Conservation (phyloP, 2,797 vertebrate genomes). For the Pipistrellus pygmaeus region DNA sequence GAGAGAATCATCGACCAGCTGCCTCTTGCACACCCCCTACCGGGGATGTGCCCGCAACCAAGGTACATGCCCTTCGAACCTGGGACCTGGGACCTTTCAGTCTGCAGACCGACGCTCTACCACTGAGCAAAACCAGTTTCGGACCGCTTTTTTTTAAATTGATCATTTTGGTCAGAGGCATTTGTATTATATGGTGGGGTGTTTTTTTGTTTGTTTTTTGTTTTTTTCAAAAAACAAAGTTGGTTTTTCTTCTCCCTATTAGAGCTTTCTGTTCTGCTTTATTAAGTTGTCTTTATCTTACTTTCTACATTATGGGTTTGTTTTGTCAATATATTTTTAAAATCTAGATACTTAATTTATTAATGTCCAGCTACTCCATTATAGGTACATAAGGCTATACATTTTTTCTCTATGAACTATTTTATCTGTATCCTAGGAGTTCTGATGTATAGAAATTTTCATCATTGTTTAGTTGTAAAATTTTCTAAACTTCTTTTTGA, state of each 20-base stretch:
- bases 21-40: no score
- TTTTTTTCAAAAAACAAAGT: not conserved
- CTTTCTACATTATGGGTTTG: not conserved
- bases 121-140: no score
- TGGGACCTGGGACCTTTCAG: no score
- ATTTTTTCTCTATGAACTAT: not conserved
- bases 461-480: not conserved
- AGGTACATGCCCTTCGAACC: no score
- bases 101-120: no score
- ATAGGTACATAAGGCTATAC: not conserved
- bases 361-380: not conserved
- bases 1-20: no score
- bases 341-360: not conserved
- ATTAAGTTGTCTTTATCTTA: not conserved
- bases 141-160: not conserved
- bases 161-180: not conserved
- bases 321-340: constrained; percentile 7
- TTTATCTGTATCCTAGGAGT: not conserved
- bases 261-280: not conserved
- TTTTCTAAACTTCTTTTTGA: not conserved
- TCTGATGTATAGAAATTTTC: not conserved
- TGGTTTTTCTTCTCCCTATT: not conserved
- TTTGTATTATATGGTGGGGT: not conserved
- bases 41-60: no score
- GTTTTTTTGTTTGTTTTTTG: no score